These are phyloP conservation scores for Hystrix cristata DNA, from an alignment of 2,113 vertebrate genomes.

Conservation along the genomic window DNA sequence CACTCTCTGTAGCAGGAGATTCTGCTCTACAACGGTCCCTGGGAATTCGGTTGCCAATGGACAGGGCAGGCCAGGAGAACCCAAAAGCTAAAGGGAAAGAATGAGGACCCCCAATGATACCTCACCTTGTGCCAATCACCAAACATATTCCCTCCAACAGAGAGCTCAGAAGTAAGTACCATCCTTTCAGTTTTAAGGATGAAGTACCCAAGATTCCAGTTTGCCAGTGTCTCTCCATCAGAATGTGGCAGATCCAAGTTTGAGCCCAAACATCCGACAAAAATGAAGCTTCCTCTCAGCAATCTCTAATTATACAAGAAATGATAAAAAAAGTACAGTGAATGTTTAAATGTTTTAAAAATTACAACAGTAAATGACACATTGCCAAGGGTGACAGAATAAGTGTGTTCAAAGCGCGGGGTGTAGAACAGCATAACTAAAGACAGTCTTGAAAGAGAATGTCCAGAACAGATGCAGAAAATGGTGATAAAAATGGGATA, in stretches of 20 bases:
- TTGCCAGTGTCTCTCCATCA: background rate
- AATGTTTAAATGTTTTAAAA: background rate
- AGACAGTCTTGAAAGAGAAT: background rate
- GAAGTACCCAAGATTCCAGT: background rate
- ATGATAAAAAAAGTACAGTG: background rate
- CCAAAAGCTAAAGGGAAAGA: background rate
- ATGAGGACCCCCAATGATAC: background rate
- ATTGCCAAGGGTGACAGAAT: background rate
- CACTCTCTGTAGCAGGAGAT: too few species aligned
- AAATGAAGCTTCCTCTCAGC: background rate
- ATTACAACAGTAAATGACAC: background rate
- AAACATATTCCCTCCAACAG: background rate
- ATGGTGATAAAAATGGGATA: background rate
- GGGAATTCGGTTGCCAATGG: background rate
- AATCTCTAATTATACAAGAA: background rate
- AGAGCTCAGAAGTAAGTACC: background rate
- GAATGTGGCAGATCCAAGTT: background rate
- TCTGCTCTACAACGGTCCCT: background rate
- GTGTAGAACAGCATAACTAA: background rate
- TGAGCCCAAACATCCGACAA: background rate
- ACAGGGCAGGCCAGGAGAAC: rapidly evolving
- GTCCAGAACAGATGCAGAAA: background rate
- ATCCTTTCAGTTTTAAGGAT: background rate
- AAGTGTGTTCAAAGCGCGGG: background rate
- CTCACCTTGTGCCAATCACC: background rate